Conservation (phyloP, 2,797 vertebrate species). For the Iguana delicatissima region DNA sequence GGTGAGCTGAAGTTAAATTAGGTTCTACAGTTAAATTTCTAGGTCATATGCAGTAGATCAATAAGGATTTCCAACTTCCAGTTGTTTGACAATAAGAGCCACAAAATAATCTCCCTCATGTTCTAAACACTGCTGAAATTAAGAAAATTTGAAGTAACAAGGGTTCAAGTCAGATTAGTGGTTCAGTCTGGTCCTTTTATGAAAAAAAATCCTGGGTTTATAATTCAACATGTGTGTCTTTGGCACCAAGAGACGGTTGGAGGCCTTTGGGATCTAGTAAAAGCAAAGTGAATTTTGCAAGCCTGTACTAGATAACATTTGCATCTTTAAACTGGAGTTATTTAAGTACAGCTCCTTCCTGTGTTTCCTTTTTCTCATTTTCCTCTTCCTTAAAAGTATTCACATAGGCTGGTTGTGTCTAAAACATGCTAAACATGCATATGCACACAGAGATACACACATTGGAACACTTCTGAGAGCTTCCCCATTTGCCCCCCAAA, state of each 20-base stretch:
- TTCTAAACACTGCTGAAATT: not conserved
- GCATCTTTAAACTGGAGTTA: not conserved
- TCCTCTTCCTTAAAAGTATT: not conserved
- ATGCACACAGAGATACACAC: not conserved
- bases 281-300: not conserved
- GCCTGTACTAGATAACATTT: not conserved
- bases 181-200: not conserved
- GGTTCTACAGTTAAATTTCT: not conserved
- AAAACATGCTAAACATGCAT: not conserved
- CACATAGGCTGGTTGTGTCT: not conserved
- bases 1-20: not conserved
- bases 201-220: not conserved
- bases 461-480: conserved; percentile 1
- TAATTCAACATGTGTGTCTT: not conserved
- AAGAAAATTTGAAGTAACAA: not conserved
- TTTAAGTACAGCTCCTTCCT: not conserved
- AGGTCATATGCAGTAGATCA: not conserved
- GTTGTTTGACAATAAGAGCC: not conserved
- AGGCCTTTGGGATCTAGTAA: not conserved
- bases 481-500: conserved; percentile 1
- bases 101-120: not conserved
- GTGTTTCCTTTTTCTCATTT: not conserved
- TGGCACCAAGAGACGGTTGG: not conserved
- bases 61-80: not conserved
- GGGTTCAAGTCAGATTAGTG: not conserved